Evolutionary conservation across 1,140 invertebrate species (phyloP).

Genomic region (Eurosta solidaginis): DNA sequence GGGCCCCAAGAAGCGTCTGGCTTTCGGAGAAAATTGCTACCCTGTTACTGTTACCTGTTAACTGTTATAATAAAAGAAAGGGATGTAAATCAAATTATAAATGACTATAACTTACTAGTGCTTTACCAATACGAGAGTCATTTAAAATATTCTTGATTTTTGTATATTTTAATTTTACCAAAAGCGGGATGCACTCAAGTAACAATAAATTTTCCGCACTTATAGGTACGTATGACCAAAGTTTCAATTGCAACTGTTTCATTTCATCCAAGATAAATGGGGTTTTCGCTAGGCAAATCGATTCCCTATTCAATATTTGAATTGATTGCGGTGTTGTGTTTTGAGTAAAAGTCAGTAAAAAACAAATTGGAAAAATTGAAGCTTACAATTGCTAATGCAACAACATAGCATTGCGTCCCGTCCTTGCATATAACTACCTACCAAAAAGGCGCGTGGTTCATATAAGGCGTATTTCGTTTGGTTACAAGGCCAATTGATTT

Average conservation of each 20-base stretch:
- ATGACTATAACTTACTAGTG: too few species aligned
- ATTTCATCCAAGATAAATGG: slow-evolving; percentile 16
- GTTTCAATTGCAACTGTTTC: slow-evolving; percentile 23
- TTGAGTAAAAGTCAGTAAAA: neutral
- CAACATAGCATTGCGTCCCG: neutral
- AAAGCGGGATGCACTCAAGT: neutral
- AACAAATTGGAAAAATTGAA: neutral
- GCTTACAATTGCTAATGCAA: neutral
- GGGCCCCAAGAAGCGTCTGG: too few species aligned
- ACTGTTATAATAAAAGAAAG: too few species aligned
- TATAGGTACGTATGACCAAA: neutral
- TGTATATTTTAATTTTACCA: neutral
- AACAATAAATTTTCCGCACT: slow-evolving; percentile 15
- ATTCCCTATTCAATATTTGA: slow-evolving; percentile 21
- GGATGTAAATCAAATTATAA: too few species aligned
- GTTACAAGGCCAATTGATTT: too few species aligned
- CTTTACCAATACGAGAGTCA: too few species aligned
- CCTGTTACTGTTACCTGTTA: too few species aligned
- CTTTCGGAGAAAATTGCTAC: too few species aligned
- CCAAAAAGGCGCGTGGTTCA: too few species aligned
- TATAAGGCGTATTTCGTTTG: too few species aligned
- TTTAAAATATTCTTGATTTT: too few species aligned
- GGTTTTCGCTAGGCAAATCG: slow-evolving; percentile 18
- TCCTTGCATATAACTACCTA: neutral
- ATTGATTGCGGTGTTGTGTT: neutral